Evolutionary conservation across 1,140 invertebrate genomes (phyloP).

Genomic region (Brachionus manjavacas): DNA sequence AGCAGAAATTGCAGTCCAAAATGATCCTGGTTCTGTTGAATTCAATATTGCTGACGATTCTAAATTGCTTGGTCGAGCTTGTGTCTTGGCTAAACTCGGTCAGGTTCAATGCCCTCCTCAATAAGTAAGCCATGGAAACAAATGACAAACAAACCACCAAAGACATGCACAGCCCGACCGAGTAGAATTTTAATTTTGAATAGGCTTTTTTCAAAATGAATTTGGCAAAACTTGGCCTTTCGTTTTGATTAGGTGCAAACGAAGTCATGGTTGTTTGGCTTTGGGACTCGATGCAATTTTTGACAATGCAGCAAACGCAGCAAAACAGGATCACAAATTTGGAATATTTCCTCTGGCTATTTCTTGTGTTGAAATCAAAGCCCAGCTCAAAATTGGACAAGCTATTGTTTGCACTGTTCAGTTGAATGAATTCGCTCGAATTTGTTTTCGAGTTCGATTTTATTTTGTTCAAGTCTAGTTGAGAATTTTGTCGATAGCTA

Average conservation of each 20-base stretch:
- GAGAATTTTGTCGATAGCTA: constrained; percentile 16
- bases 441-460: constrained; percentile 17
- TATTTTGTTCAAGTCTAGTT: not conserved
- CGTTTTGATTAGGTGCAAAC: not conserved
- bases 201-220: not conserved
- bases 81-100: not conserved
- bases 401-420: constrained; percentile 7
- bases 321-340: constrained; percentile 14
- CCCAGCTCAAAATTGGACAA: constrained; percentile 1
- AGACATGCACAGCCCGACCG: not conserved
- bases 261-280: not conserved
- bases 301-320: constrained; percentile 3
- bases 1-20: constrained; percentile 35
- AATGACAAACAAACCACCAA: not conserved
- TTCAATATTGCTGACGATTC: not conserved
- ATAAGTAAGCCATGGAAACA: not conserved
- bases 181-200: not conserved
- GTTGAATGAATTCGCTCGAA: not conserved
- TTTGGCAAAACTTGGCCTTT: not conserved
- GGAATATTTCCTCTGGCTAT: not conserved
- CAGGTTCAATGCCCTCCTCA: not conserved
- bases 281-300: constrained; percentile 13
- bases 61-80: not conserved
- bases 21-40: not conserved
- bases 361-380: not conserved